phyloP scores from a whole-genome alignment of 2,888 invertebrate species.

The Uropetala carovei region DNA sequence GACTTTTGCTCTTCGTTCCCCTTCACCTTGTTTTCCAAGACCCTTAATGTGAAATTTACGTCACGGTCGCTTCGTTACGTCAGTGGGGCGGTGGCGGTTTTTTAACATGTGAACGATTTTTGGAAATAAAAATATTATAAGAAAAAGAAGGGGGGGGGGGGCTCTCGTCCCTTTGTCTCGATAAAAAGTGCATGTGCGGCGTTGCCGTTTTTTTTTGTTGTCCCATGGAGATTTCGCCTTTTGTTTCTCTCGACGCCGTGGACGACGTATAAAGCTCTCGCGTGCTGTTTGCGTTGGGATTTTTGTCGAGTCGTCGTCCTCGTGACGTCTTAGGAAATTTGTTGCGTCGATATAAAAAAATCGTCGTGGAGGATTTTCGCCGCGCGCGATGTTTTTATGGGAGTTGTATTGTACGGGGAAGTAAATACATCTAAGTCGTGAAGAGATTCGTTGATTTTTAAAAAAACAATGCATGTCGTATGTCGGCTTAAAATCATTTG shows the following conservation, averaged over 20 bases:
- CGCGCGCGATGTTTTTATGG: not conserved
- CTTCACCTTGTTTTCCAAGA: constrained; percentile 32
- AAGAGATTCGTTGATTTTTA: too few species aligned
- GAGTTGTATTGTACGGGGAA: not conserved
- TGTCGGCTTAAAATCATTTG: too few species aligned
- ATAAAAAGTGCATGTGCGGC: not conserved
- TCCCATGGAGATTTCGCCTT: not conserved
- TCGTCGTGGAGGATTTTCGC: not conserved
- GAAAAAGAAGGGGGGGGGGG: not conserved
- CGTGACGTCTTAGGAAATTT: not conserved
- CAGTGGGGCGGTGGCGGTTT: constrained; percentile 30
- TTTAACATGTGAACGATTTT: constrained; percentile 22
- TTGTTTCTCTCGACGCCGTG: not conserved
- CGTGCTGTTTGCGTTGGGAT: not conserved
- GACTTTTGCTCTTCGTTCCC: constrained; percentile 31
- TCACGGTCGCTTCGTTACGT: constrained; percentile 42
- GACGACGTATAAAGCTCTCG: not conserved
- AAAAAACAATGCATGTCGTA: too few species aligned
- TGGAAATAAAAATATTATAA: not conserved
- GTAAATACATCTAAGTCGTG: not conserved
- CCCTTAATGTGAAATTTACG: constrained; percentile 46
- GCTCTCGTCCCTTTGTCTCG: not conserved
- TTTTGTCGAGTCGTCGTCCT: not conserved
- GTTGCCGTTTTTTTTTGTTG: not conserved
- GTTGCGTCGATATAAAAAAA: not conserved